Percentiles rank a stretch among this genome's conserved stretches.
These are phyloP conservation scores for Tonatia bakeri DNA, from an alignment of 2,113 vertebrate genomes.

Conservation along the genomic window DNA sequence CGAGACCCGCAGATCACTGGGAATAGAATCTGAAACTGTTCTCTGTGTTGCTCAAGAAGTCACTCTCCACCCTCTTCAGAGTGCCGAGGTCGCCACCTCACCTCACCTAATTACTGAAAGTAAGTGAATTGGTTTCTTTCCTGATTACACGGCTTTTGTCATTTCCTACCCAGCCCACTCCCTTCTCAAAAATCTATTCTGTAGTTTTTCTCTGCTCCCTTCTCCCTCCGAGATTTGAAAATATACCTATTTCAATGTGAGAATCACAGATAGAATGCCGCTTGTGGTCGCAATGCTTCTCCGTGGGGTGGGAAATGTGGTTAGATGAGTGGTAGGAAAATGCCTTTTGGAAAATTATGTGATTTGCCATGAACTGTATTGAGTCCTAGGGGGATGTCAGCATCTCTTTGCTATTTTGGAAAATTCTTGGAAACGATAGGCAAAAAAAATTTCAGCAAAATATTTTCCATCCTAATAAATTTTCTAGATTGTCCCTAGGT, in stretches of 20 bases:
- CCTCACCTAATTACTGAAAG: neutral
- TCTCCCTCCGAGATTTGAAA: neutral
- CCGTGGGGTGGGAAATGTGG: constrained; percentile 38
- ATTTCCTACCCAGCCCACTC: neutral
- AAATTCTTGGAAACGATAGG: constrained; percentile 69
- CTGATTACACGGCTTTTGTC: neutral
- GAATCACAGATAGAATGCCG: neutral
- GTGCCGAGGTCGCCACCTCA: neutral
- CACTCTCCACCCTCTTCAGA: neutral
- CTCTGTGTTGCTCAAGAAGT: neutral
- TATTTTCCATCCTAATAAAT: constrained; percentile 8
- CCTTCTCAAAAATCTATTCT: neutral
- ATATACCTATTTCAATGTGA: neutral
- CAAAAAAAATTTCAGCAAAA: constrained; percentile 37
- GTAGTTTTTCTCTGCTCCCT: neutral
- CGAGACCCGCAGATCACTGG: neutral
- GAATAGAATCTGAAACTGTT: neutral
- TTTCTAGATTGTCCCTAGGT: constrained; percentile 21
- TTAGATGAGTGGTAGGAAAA: constrained; percentile 78
- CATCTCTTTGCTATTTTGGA: constrained; percentile 68
- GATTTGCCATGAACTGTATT: constrained; percentile 40
- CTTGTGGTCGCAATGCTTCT: neutral
- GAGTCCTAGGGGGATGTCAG: constrained; percentile 55
- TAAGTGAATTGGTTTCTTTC: neutral
- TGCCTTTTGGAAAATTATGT: constrained; percentile 76